A percentile compares a stretch with the other conserved stretches of the same genome.
phyloP scores from a whole-genome alignment of 2,113 vertebrate species.

The Lophotis ruficrista region DNA sequence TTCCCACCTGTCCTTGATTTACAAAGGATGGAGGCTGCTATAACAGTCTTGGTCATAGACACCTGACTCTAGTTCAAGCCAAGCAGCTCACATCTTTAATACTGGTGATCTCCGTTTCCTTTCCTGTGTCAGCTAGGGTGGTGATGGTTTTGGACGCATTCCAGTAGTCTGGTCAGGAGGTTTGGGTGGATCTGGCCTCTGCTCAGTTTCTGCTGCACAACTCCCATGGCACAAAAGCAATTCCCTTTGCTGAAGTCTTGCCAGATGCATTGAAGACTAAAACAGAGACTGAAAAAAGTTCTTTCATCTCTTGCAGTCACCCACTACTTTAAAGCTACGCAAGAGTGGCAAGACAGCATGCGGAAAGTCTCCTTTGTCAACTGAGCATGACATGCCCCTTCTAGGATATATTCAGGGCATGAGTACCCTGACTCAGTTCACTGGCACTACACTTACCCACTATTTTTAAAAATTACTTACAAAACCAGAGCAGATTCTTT shows the following conservation, averaged over 20 bases:
- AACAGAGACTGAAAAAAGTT: neutral
- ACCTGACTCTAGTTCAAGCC: neutral
- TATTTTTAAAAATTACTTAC: neutral
- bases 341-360: rapidly evolving
- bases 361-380: neutral
- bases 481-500: neutral
- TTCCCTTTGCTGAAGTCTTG: neutral
- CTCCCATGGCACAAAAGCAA: neutral
- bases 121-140: neutral
- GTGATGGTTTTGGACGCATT: neutral
- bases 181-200: neutral
- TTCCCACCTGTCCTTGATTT: neutral
- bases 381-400: neutral
- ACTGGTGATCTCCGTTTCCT: neutral
- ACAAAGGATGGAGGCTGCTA: neutral
- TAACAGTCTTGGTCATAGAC: neutral
- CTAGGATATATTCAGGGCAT: neutral
- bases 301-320: neutral
- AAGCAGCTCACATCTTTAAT: neutral
- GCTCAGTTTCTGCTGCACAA: neutral
- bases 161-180: neutral
- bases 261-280: neutral
- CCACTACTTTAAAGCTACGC: neutral
- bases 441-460: neutral
- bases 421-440: neutral